Base-by-base conservation (phyloP, 2,113 vertebrate species). In the Pluvianellus socialis region DNA sequence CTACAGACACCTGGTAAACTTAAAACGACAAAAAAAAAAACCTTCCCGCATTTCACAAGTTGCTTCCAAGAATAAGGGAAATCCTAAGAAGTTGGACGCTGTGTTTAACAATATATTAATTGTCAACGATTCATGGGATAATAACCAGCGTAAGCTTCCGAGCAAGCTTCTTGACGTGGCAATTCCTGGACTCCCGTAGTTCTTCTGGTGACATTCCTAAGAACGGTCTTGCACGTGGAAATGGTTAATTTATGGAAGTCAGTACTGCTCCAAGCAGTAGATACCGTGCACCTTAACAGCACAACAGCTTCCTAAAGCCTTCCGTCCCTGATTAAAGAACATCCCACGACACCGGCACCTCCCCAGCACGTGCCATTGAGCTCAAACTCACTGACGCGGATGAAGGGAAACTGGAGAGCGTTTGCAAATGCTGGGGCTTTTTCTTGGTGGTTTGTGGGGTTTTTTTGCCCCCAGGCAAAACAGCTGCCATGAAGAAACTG, bases 121-220 rank as follows among this genome's bases (percentile, higher is more conserved):
- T 26, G 35, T 26, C 32, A 14, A 42, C 4, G 15, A 33, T 55
- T 13, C 16, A 4, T 12, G 10, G 14, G 38, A 10, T 33, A 44
- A 38, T 12, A 33, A 62, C 27, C 33, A 22, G n/a, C 27, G 55
- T 7, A 45, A 65, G 58, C 66, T 53, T 32, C 58, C 38, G 24
- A 18, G 56, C 22, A n/a, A n/a, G n/a, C n/a, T n/a, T n/a, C n/a
- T n/a, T n/a, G n/a, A n/a, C n/a, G n/a, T n/a, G n/a, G 45, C 15
- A 63, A 55, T 23, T 22, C 40, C 27, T 35, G 19, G 40, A 13
- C 22, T 32, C 45, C 55, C 35, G 33, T 4, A 30, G 20, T 35
- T 35, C 55, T 63, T 28, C 22, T 1, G 20, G n/a, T 3, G 1
- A 40, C 66, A 8, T 24, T 33, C 0, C 1, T 17, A 50, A 30